These are phyloP conservation scores for Malacosoma neustria DNA, from an alignment of 2,888 invertebrate species.

Conservation along the genomic window DNA sequence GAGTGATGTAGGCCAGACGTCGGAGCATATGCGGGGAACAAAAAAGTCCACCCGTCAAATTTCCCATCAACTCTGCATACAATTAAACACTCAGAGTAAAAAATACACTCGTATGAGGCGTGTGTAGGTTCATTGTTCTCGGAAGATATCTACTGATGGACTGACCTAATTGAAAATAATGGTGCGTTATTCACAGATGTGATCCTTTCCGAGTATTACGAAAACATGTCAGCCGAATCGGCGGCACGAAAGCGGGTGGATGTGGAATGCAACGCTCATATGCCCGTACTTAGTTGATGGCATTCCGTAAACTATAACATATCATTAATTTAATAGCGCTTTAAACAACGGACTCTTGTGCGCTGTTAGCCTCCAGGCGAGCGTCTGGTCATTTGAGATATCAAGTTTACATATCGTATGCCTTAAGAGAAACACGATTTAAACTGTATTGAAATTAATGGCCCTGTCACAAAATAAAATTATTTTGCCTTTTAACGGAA, in stretches of 20 bases:
- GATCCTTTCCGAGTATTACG: conserved; percentile 49
- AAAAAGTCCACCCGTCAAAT: conserved; percentile 38
- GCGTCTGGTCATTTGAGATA: neutral
- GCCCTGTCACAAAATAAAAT: too few relatives aligned
- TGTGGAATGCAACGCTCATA: conserved; percentile 14
- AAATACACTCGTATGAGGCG: conserved; percentile 59
- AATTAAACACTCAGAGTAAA: conserved; percentile 52
- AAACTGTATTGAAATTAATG: too few relatives aligned
- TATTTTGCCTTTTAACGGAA: too few relatives aligned
- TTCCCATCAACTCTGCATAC: conserved; percentile 55
- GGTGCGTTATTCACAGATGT: conserved; percentile 54
- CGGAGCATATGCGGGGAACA: conserved; percentile 23
- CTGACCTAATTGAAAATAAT: conserved; percentile 74
- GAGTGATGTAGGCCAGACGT: conserved; percentile 39
- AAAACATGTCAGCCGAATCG: conserved; percentile 43
- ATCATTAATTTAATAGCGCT: conserved; percentile 49
- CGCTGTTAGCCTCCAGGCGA: conserved; percentile 13
- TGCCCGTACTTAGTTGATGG: conserved; percentile 17
- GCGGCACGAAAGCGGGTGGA: conserved; percentile 16
- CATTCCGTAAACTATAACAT: conserved; percentile 41
- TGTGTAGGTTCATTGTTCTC: conserved; percentile 67
- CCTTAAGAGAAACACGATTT: too few relatives aligned
- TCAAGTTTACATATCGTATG: neutral
- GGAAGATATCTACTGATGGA: conserved; percentile 53
- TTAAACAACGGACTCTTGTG: conserved; percentile 33